Base-by-base conservation (phyloP, 2,888 invertebrate species). In the Athetis lepigone region DNA sequence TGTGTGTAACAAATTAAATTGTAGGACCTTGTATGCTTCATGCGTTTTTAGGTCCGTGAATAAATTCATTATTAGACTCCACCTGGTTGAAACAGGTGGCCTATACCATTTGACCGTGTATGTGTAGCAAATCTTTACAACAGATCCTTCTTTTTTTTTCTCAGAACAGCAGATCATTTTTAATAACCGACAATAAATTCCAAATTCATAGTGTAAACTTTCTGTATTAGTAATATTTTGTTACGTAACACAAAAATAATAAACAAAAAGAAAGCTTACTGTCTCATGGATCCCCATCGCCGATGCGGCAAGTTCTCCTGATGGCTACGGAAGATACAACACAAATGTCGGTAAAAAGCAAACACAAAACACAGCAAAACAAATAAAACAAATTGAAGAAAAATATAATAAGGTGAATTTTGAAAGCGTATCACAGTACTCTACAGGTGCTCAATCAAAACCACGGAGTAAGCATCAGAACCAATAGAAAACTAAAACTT, bases 271-370 rank as follows among this genome's bases (percentile, higher is more conserved):
- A 81, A 81, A 85, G 80, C 95, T 95, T 93, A 95, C 95, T 95
- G 95, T 92, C 95, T 92, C 95, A 95, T 95, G 77, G 95, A 95
- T 68, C 95, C 95, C 95, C 95, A 95, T 82, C 95, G 90, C 52
- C 95, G 94, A 82, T 95, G 92, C 81, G 95, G 95, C 80, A 95
- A 87, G 77, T 95, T 95, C 85, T 95, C 95, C 87, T 95, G 95
- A 80, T 95, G 94, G 90, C 95, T 93, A 94, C 81, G 88, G 83
- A 92, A 89, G 86, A 90, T 83, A 88, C 75, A 84, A 90, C 87
- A 87, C 64, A 87, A 81, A 88, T 81, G 89, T 88, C 90, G 86
- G 64, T 82, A 81, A 77, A 82, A 80, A 88, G 87, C 85, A 84
- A 77, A 80, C 83, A 82, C 1, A 78, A 71, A 80, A 82, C 77